Conservation (phyloP, 2,888 invertebrate genomes). For the Eucera pruinosa region DNA sequence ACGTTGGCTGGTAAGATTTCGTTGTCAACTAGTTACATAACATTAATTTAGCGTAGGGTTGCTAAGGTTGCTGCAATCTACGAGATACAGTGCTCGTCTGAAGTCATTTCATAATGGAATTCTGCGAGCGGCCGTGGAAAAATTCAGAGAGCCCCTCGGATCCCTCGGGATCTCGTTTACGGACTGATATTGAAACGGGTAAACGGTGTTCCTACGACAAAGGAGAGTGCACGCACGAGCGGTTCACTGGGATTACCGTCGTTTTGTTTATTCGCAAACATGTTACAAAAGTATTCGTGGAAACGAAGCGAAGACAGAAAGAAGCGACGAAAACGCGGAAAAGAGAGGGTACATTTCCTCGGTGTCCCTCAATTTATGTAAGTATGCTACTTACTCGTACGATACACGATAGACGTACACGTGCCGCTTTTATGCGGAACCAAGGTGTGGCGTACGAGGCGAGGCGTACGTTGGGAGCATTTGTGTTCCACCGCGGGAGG, state of each 20-base stretch:
- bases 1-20: too few species aligned
- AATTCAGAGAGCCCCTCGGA: constrained; percentile 35
- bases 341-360: constrained; percentile 10
- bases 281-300: constrained; percentile 40
- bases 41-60: too few species aligned
- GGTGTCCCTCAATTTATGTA: constrained; percentile 48
- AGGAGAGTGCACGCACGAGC: constrained; percentile 44
- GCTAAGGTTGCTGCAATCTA: too few species aligned
- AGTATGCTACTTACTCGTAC: constrained; percentile 51
- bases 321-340: not conserved
- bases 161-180: constrained; percentile 70
- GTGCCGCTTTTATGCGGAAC: constrained; percentile 25
- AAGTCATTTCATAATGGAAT: constrained; percentile 56
- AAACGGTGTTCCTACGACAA: constrained; percentile 57
- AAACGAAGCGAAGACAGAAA: constrained; percentile 11
- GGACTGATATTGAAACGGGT: constrained; percentile 63
- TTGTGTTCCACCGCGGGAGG: constrained; percentile 27
- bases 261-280: constrained; percentile 68
- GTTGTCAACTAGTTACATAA: too few species aligned
- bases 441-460: constrained; percentile 17
- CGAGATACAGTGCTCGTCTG: not conserved
- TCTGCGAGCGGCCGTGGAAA: constrained; percentile 47
- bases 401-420: constrained; percentile 24
- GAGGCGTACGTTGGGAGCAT: constrained; percentile 13
- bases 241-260: constrained; percentile 58